phyloP scores from a whole-genome alignment of 2,888 invertebrate genomes.

The Spisula solida region DNA sequence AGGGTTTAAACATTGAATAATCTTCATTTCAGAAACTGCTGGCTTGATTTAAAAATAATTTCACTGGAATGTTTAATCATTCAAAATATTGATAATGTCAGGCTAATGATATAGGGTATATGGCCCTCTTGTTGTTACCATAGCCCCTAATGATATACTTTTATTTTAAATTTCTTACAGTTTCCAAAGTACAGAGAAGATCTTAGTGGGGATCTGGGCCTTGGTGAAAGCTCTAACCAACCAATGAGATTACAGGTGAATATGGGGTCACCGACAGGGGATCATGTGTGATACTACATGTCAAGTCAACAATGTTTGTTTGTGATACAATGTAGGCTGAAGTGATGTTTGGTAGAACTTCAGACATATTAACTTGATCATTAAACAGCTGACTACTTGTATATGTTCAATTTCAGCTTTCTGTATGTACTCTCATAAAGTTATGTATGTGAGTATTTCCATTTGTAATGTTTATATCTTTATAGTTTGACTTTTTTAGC shows the following conservation, averaged over 20 bases:
- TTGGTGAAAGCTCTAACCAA: conserved; percentile 68
- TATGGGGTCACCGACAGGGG: conserved; percentile 77
- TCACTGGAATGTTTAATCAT: no score
- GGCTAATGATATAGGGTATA: not conserved
- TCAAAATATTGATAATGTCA: no score
- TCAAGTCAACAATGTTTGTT: not conserved
- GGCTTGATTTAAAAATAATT: no score
- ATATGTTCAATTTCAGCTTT: no score
- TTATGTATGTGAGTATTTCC: not conserved
- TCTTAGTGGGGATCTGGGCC: conserved; percentile 74
- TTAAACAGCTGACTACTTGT: no score
- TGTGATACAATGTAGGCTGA: not conserved
- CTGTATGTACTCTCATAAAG: no score
- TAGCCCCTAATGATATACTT: not conserved
- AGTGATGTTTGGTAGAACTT: no score
- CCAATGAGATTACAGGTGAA: conserved; percentile 76
- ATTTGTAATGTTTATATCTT: no score
- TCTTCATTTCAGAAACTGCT: no score
- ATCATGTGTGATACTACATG: conserved; percentile 72
- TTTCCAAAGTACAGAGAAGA: conserved; percentile 66
- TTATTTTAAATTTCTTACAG: conserved; percentile 45
- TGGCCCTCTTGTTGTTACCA: not conserved
- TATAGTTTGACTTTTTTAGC: no score
- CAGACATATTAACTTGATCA: no score
- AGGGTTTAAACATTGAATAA: no score